Conservation (phyloP, 2,888 invertebrate species). For the Nesidiocoris tenuis region DNA sequence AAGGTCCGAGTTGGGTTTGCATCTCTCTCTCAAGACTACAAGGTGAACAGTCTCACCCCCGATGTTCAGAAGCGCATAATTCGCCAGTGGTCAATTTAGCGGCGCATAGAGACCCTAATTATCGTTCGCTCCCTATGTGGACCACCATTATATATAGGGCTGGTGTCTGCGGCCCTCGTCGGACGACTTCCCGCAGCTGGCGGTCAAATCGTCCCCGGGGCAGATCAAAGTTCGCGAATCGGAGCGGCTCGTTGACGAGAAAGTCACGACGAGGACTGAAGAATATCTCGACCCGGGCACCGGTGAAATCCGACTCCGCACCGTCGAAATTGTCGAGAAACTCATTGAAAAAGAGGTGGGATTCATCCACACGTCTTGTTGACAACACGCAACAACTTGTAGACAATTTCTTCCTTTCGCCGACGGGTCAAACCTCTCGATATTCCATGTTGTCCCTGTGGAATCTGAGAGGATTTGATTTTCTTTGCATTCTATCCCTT, state of each 20-base stretch:
- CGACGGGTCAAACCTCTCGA: neutral
- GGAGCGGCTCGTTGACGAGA: conserved; percentile 86
- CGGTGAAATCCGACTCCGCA: conserved; percentile 82
- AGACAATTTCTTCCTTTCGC: neutral
- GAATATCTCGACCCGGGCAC: conserved; percentile 83
- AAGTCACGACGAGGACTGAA: conserved; percentile 80
- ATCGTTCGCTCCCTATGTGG: conserved; percentile 14
- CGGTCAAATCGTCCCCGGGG: conserved; percentile 82
- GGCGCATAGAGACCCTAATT: neutral
- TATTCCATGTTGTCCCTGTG: neutral
- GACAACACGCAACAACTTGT: neutral
- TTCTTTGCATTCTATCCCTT: neutral
- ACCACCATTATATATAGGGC: conserved; percentile 33
- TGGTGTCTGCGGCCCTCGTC: conserved; percentile 60
- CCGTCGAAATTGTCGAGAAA: conserved; percentile 92
- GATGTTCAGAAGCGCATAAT: too few relatives aligned
- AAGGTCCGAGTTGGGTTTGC: too few relatives aligned
- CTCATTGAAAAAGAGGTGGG: conserved; percentile 92
- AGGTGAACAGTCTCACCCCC: neutral
- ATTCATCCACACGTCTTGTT: neutral
- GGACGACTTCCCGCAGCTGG: conserved; percentile 77
- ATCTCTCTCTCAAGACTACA: too few relatives aligned
- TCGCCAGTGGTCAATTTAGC: too few relatives aligned
- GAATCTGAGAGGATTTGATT: neutral
- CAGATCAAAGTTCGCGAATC: conserved; percentile 82